Evolutionary conservation across 2,113 vertebrate species (phyloP).

Genomic region (crab-eating macaque (Macaca fascicularis)): DNA sequence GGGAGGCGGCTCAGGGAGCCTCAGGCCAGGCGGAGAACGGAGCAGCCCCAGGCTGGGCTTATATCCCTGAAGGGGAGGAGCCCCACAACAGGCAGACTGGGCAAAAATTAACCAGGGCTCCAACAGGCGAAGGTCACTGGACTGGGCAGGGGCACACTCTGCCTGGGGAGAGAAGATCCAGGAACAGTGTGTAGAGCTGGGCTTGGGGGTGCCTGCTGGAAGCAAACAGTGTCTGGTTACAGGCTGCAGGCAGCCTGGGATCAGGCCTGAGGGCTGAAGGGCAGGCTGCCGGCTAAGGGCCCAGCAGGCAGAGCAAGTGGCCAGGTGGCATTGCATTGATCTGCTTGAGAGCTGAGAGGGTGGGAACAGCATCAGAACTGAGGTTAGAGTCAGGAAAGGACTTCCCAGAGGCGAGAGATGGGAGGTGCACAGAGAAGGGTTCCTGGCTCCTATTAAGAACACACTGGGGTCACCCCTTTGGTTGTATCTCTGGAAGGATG

Average conservation of each 20-base stretch:
- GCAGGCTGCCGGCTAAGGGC: not conserved
- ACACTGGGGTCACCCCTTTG: not conserved
- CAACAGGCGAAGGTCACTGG: slow-evolving; percentile 63
- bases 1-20: not conserved
- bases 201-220: slow-evolving; percentile 2
- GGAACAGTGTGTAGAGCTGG: rapidly evolving
- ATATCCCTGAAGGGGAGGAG: slow-evolving; percentile 51
- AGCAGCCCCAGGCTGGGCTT: not conserved
- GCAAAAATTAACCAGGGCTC: slow-evolving; percentile 76
- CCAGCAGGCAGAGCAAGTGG: not conserved
- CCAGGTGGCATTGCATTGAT: no score
- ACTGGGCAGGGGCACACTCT: not conserved
- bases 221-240: not conserved
- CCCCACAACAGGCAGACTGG: not conserved
- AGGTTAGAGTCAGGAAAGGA: not conserved
- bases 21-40: not conserved
- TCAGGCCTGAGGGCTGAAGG: not conserved
- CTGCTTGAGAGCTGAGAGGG: not conserved
- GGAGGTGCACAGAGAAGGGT: not conserved
- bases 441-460: not conserved
- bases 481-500: not conserved
- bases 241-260: not conserved
- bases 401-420: not conserved
- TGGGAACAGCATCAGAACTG: not conserved
- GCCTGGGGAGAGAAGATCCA: not conserved